Conservation (phyloP, 2,797 vertebrate species). For the Lemur catta region DNA sequence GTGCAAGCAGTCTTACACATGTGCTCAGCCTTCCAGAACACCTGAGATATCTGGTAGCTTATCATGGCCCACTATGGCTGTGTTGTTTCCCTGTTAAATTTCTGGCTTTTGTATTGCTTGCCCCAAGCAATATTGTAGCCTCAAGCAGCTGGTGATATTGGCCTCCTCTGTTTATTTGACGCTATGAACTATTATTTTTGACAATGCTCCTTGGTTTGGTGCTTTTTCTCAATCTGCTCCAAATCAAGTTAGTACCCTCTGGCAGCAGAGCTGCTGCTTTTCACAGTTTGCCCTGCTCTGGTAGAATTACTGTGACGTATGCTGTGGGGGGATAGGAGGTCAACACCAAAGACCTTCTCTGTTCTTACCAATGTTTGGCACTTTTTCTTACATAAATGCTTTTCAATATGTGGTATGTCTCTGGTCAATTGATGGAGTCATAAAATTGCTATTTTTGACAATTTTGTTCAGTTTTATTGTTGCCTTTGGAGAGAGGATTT, state of each 20-base stretch:
- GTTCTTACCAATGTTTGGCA: not conserved
- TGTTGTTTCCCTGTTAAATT: not conserved
- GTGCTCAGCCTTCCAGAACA: not conserved
- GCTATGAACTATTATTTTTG: not conserved
- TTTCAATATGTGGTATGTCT: not conserved
- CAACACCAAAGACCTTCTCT: not conserved
- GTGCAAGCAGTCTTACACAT: not conserved
- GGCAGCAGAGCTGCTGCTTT: not conserved
- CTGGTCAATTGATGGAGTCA: not conserved
- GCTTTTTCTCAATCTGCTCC: not conserved
- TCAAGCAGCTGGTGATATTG: not conserved
- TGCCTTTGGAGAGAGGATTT: not conserved
- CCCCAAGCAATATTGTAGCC: not conserved
- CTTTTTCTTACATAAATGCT: not conserved
- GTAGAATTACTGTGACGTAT: not conserved
- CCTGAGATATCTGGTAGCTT: not conserved
- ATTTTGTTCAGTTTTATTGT: not conserved
- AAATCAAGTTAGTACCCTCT: not conserved
- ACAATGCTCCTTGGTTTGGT: no score
- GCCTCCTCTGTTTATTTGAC: not conserved
- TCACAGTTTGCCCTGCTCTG: not conserved
- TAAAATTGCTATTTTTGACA: not conserved
- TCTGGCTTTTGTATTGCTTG: not conserved
- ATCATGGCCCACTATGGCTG: not conserved
- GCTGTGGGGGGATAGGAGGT: not conserved